These are phyloP conservation scores for Acrobasis repandana DNA, from an alignment of 2,888 invertebrate genomes.

Conservation along the genomic window DNA sequence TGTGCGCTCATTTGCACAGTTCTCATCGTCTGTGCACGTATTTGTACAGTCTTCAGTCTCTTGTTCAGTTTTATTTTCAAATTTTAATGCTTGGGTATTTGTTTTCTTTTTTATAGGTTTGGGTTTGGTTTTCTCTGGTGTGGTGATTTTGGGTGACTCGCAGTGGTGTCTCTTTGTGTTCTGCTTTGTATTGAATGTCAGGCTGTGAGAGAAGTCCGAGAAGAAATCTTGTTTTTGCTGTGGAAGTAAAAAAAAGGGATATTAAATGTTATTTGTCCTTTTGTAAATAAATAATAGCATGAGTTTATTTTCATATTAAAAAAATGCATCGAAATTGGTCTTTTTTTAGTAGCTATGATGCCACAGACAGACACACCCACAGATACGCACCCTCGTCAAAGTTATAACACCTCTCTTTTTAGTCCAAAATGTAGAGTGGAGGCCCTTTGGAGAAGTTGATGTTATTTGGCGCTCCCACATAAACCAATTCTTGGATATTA, in stretches of 20 bases:
- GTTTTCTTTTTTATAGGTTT: constrained; percentile 23
- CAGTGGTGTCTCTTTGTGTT: constrained; percentile 53
- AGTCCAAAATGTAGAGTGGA: too few relatives aligned
- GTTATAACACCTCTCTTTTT: too few relatives aligned
- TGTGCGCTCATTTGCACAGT: constrained; percentile 17
- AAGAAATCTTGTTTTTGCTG: constrained; percentile 75
- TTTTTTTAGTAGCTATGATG: too few relatives aligned
- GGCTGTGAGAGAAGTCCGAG: constrained; percentile 55
- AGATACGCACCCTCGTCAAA: too few relatives aligned
- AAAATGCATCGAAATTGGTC: too few relatives aligned
- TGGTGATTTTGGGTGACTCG: constrained; percentile 39
- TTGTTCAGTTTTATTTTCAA: constrained; percentile 18
- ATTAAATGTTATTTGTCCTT: too few relatives aligned
- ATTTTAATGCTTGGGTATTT: constrained; percentile 21
- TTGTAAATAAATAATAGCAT: too few relatives aligned
- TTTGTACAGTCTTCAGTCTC: constrained; percentile 12
- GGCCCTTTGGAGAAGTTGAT: too few relatives aligned
- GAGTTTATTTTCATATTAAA: too few relatives aligned
- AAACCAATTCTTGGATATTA: too few relatives aligned
- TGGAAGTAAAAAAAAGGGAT: constrained; percentile 30
- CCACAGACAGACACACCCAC: too few relatives aligned
- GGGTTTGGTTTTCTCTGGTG: constrained; percentile 30
- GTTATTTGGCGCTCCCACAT: too few relatives aligned
- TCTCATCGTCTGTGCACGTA: constrained; percentile 13
- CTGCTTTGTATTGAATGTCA: constrained; percentile 43